These are phyloP conservation scores for Chloroceryle amazona DNA, from an alignment of 2,797 vertebrate genomes.

Conservation along the genomic window DNA sequence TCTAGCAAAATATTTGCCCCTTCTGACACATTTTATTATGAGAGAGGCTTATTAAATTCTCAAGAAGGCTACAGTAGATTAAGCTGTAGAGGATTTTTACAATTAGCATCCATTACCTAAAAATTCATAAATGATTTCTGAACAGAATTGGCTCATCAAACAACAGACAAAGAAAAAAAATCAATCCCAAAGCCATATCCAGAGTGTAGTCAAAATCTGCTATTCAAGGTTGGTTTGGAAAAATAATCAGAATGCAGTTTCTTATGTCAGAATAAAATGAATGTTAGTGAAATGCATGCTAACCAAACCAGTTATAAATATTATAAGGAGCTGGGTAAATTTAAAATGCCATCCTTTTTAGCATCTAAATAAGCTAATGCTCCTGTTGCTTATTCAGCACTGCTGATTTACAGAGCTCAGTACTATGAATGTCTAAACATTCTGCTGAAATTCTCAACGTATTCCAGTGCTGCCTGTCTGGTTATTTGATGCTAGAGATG, in stretches of 20 bases:
- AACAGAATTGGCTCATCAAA: constrained; percentile 28
- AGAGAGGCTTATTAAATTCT: constrained; percentile 42
- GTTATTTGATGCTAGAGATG: constrained; percentile 15
- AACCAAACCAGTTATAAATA: constrained; percentile 48
- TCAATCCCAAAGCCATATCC: constrained; percentile 4
- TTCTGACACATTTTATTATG: constrained; percentile 43
- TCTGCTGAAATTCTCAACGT: constrained; percentile 3
- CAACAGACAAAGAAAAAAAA: constrained; percentile 1
- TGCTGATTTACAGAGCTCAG: constrained; percentile 47
- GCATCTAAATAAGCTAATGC: constrained; percentile 65
- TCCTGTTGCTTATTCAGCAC: constrained; percentile 68
- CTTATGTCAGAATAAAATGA: constrained; percentile 8
- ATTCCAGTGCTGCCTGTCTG: neutral
- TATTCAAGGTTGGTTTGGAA: neutral
- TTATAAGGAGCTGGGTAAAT: constrained; percentile 38
- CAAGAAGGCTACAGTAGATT: constrained; percentile 18
- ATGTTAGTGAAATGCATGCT: constrained; percentile 30
- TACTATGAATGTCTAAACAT: constrained; percentile 10
- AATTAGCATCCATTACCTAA: constrained; percentile 60
- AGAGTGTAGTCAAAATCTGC: constrained; percentile 19
- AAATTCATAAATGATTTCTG: constrained; percentile 45
- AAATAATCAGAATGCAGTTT: constrained; percentile 36
- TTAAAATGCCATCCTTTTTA: constrained; percentile 58
- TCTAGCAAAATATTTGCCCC: constrained; percentile 49
- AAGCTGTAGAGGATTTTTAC: constrained; percentile 39